phyloP scores from a whole-genome alignment of 2,888 invertebrate species.

The Tigriopus californicus region DNA sequence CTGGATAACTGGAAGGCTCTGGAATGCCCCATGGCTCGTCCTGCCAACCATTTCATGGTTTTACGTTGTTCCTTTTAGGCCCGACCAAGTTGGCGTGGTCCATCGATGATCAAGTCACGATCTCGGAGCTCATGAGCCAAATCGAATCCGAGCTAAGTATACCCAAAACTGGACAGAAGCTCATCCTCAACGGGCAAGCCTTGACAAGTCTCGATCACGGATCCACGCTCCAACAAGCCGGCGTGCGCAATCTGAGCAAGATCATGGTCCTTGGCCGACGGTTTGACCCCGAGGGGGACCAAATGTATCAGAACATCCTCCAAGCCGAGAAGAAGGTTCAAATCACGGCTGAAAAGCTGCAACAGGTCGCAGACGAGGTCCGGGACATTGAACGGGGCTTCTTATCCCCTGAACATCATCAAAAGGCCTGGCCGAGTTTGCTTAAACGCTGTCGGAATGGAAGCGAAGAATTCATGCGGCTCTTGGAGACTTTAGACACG shows the following conservation, averaged over 20 bases:
- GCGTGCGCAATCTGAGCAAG: neutral
- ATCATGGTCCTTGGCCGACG: constrained; percentile 3
- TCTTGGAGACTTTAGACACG: neutral
- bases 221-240: neutral
- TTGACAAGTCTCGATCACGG: neutral
- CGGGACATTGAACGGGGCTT: neutral
- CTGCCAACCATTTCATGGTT: too few species aligned
- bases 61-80: too few species aligned
- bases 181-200: constrained; percentile 1
- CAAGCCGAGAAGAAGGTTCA: neutral
- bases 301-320: neutral
- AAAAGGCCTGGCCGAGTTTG: neutral
- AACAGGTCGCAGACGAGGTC: neutral
- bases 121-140: too few species aligned
- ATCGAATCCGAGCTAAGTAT: neutral
- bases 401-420: neutral
- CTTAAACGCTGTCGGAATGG: neutral
- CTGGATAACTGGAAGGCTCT: too few species aligned
- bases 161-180: constrained; percentile 20
- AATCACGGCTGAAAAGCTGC: neutral
- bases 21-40: too few species aligned
- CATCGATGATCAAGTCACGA: too few species aligned
- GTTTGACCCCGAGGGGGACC: neutral
- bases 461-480: neutral
- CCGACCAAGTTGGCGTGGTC: too few species aligned